Evolutionary conservation across 2,797 vertebrate species (phyloP), one percentile per base, ranked within the genome.

Genomic region (Microchirus variegatus): DNA sequence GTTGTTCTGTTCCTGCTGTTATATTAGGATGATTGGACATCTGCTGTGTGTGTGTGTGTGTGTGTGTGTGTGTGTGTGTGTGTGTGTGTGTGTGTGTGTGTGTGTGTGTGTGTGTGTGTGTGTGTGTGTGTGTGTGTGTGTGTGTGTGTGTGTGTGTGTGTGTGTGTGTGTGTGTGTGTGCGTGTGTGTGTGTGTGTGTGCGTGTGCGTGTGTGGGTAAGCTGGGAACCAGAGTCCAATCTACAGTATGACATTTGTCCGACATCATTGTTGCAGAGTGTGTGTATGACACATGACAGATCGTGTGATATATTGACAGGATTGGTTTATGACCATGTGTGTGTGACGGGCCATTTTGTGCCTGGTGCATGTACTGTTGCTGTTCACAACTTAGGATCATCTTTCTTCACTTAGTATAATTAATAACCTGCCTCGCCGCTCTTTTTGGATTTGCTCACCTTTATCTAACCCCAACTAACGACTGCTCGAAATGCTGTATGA

Each of bases 371-470:
- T 76, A 70, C 53, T 59, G 45, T 76, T 70, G 18, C 43, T 15
- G 62, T 63, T 72, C 53, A 31, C 61, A 61, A 12, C 19, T 37
- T n/a, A 15, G 53, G 68, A 37, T 67, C 79, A 82, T 83, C 81
- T 94, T 95, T 94, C 93, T 95, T 93, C 92, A 88, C 94, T 94
- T 94, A 92, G 82, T 79, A 73, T 94, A 95, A 95, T 95, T 94
- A 94, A 95, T 95, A 90, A 89, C 90, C 92, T 90, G 83, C 89
- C 87, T 94, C 89, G 89, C 86, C 74, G 70, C 87, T 38, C 76
- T 77, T 87, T 91, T 93, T 90, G 86, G 88, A 94, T 92, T 91
- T 91, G 93, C 81, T 86, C 40, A 69, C 73, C 68, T 75, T 74
- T 44, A 67, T 76, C 38, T 62, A 89, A 89, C 84, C 84, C 90